A percentile compares a stretch with the other conserved stretches of the same genome.
phyloP scores from a whole-genome alignment of 2,797 vertebrate genomes.

The Ceyx erithaca region DNA sequence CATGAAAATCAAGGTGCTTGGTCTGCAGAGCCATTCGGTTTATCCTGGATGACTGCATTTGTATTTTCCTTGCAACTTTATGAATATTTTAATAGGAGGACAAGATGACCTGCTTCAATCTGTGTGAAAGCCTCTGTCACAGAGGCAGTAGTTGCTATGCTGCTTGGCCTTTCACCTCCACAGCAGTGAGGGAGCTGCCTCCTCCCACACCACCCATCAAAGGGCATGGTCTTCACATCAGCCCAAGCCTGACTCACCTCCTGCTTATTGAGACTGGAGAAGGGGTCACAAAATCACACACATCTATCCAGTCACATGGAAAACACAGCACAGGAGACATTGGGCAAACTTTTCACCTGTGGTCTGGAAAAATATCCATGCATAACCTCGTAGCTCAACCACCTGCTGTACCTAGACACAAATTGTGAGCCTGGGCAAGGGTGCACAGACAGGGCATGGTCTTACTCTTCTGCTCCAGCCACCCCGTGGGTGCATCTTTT shows the following conservation, averaged over 20 bases:
- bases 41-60: not conserved
- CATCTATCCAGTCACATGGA: not conserved
- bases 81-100: not conserved
- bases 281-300: not conserved
- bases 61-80: not conserved
- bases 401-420: not conserved
- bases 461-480: not conserved
- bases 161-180: not conserved
- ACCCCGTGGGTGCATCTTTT: not conserved
- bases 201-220: not conserved
- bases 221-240: not conserved
- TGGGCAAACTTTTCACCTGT: not conserved
- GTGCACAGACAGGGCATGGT: accelerated
- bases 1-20: not conserved
- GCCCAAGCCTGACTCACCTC: not conserved
- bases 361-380: not conserved
- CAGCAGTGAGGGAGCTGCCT: accelerated
- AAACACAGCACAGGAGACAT: not conserved
- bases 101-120: not conserved
- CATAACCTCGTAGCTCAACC: not conserved
- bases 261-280: not conserved
- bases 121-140: not conserved
- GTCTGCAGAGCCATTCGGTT: not conserved
- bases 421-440: not conserved
- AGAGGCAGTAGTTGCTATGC: not conserved